Evolutionary conservation across 2,113 vertebrate genomes (phyloP).

Genomic region (Upupa epops): DNA sequence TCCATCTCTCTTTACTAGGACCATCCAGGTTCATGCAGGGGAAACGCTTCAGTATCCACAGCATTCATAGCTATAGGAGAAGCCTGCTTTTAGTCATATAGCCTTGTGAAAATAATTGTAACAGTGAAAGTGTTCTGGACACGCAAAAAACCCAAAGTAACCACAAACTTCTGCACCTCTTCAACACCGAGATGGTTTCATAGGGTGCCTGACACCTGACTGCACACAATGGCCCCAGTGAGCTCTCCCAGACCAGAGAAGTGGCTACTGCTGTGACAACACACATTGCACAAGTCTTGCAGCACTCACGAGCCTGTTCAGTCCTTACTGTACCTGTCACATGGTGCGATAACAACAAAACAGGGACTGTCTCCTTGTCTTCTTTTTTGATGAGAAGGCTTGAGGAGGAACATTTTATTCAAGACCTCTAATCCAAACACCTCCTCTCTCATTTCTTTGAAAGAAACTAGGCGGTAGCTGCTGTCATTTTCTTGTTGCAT

Average conservation of each 20-base stretch:
- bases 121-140: background rate
- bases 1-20: no score
- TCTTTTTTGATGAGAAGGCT: background rate
- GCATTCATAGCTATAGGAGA: background rate
- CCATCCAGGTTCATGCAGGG: background rate
- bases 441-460: background rate
- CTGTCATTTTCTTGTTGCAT: background rate
- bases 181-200: background rate
- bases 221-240: background rate
- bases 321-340: accelerated
- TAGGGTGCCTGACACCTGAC: background rate
- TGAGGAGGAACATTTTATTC: background rate
- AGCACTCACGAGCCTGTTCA: accelerated
- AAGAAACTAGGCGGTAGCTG: background rate
- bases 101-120: background rate
- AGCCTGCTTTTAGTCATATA: background rate
- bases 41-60: no score
- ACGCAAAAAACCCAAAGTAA: accelerated
- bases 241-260: accelerated
- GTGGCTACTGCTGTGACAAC: accelerated
- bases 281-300: background rate
- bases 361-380: background rate
- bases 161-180: background rate
- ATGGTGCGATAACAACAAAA: background rate
- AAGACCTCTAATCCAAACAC: conserved; percentile 4